Percentiles rank a stretch among this genome's conserved stretches.
phyloP scores from a whole-genome alignment of 2,113 vertebrate species.

The Climacteris rufus region DNA sequence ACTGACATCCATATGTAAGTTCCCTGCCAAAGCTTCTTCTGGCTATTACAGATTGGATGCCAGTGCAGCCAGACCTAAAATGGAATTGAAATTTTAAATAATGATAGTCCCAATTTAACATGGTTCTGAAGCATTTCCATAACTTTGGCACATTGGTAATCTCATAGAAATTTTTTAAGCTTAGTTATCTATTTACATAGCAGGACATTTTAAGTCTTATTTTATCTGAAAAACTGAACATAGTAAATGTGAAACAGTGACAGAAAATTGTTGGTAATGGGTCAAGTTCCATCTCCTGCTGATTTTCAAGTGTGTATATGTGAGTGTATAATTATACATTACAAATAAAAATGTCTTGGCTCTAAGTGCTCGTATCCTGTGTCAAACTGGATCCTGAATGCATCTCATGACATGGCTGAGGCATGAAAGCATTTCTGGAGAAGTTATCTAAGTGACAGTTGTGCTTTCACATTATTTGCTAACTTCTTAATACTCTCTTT shows the following conservation, averaged over 20 bases:
- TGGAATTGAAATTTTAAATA: background rate
- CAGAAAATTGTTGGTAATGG: background rate
- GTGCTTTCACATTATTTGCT: slow-evolving; percentile 20
- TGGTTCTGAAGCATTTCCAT: background rate
- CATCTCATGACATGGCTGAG: slow-evolving; percentile 23
- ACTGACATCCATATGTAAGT: background rate
- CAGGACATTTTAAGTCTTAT: background rate
- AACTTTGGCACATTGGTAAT: background rate
- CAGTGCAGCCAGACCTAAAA: slow-evolving; percentile 21
- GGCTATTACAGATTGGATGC: background rate
- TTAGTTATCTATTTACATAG: background rate
- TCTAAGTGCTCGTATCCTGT: slow-evolving; percentile 2
- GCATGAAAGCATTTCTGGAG: slow-evolving; percentile 42
- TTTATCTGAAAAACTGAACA: background rate
- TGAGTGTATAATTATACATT: slow-evolving; percentile 4
- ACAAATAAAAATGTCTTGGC: slow-evolving; percentile 46
- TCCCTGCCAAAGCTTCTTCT: background rate
- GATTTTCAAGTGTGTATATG: background rate
- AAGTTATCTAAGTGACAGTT: background rate
- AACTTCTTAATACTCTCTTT: background rate
- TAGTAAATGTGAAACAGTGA: background rate
- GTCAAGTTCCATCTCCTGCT: background rate
- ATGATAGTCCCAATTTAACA: background rate
- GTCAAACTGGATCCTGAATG: slow-evolving; percentile 24
- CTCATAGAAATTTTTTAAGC: background rate